Percentiles rank a stretch among this genome's conserved stretches.
These are phyloP conservation scores for Eupelmus urozonus DNA, from an alignment of 2,888 invertebrate species.

Conservation along the genomic window DNA sequence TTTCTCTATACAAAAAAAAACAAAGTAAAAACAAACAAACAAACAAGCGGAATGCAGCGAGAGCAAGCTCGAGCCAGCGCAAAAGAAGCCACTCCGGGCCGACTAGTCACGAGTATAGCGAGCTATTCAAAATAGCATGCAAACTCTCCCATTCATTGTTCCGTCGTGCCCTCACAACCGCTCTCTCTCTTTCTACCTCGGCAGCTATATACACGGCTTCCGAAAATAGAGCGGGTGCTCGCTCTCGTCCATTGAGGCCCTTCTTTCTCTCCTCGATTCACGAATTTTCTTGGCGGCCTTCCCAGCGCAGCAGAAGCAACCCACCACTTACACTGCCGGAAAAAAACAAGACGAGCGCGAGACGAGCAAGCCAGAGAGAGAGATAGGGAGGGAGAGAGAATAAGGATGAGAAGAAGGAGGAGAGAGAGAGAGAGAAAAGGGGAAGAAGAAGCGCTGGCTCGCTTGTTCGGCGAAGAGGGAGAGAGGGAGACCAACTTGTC, in stretches of 20 bases:
- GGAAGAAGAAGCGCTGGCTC: conserved; percentile 28
- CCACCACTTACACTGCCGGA: background rate
- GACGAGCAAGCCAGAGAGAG: conserved; percentile 27
- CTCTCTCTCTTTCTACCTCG: too few species aligned
- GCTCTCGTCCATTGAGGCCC: conserved; percentile 19
- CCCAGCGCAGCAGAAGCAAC: background rate
- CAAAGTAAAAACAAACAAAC: too few species aligned
- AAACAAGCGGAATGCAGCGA: too few species aligned
- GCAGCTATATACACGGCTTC: too few species aligned
- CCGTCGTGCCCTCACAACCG: background rate
- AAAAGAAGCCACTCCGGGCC: too few species aligned
- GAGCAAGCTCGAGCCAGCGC: too few species aligned
- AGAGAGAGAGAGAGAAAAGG: conserved; percentile 36
- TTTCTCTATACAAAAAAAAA: too few species aligned
- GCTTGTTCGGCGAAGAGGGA: conserved; percentile 20
- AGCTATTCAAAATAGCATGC: background rate
- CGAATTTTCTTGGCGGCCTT: conserved; percentile 51
- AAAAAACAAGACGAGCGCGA: too few species aligned
- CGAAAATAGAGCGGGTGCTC: conserved; percentile 42
- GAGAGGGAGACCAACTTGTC: conserved; percentile 66
- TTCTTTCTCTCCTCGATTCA: conserved; percentile 39
- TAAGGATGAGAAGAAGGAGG: background rate
- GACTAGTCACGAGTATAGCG: too few species aligned
- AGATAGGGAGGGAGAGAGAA: conserved; percentile 42
- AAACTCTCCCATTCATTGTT: conserved; percentile 37